A percentile compares a stretch with the other conserved stretches of the same genome.
These are phyloP conservation scores for Microtus oregoni DNA, from an alignment of 2,113 vertebrate species.

Conservation along the genomic window DNA sequence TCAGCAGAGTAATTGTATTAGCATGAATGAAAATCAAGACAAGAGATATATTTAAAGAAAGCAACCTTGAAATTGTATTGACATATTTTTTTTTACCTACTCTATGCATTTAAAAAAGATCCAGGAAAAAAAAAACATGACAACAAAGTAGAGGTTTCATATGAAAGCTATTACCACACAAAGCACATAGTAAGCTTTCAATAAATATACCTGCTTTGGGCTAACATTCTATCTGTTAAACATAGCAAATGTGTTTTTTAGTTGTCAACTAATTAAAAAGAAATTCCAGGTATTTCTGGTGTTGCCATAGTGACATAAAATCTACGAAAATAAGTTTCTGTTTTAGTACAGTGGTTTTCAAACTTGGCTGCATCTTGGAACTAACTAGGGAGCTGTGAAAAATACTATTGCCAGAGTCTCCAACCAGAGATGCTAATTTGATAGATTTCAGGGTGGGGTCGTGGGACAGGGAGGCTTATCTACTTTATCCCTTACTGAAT, in stretches of 20 bases:
- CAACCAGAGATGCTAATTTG: conserved; percentile 19
- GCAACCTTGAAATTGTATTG: background rate
- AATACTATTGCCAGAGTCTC: background rate
- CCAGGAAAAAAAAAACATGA: background rate
- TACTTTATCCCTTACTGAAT: background rate
- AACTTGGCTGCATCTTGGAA: conserved; percentile 61
- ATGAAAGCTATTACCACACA: background rate
- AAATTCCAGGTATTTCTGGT: conserved; percentile 57
- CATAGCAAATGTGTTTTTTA: conserved; percentile 8
- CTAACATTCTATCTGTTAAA: conserved; percentile 60
- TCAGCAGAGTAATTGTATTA: background rate
- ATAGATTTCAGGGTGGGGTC: background rate
- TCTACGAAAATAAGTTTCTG: conserved; percentile 36
- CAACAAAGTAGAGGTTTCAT: background rate
- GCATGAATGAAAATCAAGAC: background rate
- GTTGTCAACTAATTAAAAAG: conserved; percentile 68
- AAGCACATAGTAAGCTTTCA: conserved; percentile 45
- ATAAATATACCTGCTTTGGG: background rate
- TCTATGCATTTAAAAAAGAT: background rate
- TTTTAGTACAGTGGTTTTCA: conserved; percentile 66
- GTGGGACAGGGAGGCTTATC: background rate
- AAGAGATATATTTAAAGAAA: background rate
- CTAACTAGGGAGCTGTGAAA: conserved; percentile 42
- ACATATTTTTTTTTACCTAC: background rate
- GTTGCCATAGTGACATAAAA: conserved; percentile 67